Evolutionary conservation across 2,888 invertebrate species (phyloP).

Genomic region (Volucella inflata): DNA sequence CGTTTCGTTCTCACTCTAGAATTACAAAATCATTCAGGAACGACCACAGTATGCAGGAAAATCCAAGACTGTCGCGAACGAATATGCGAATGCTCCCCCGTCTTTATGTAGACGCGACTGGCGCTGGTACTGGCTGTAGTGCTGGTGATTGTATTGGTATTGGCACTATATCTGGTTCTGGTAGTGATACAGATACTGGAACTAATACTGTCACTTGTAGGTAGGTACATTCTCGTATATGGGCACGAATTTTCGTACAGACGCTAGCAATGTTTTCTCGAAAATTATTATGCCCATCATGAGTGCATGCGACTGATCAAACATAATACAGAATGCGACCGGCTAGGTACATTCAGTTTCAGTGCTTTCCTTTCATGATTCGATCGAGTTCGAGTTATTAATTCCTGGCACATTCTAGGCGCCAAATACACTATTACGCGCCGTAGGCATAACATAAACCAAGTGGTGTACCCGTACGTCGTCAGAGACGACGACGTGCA

Average conservation of each 20-base stretch:
- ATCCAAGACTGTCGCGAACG: constrained; percentile 18
- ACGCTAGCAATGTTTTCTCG: constrained; percentile 48
- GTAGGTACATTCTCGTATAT: neutral
- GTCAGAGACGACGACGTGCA: constrained; percentile 63
- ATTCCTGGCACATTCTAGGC: constrained; percentile 74
- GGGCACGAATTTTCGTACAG: neutral
- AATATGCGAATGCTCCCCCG: neutral
- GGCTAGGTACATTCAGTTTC: constrained; percentile 38
- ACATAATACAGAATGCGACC: constrained; percentile 70
- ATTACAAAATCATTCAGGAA: constrained; percentile 68
- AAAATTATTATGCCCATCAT: constrained; percentile 71
- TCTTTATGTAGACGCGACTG: constrained; percentile 26
- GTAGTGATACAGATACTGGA: neutral
- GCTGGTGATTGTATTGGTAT: too few relatives aligned
- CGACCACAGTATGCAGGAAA: constrained; percentile 34
- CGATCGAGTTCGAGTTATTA: constrained; percentile 72
- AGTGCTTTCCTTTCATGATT: constrained; percentile 65
- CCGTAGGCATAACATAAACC: constrained; percentile 60
- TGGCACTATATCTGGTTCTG: too few relatives aligned
- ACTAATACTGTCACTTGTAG: neutral
- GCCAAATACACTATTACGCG: constrained; percentile 70
- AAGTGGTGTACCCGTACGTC: constrained; percentile 21
- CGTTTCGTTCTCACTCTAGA: constrained; percentile 57
- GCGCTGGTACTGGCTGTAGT: constrained; percentile 7
- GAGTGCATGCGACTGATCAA: constrained; percentile 72